Evolutionary conservation across 2,888 invertebrate genomes (phyloP).

Genomic region (Eupelmus urozonus): DNA sequence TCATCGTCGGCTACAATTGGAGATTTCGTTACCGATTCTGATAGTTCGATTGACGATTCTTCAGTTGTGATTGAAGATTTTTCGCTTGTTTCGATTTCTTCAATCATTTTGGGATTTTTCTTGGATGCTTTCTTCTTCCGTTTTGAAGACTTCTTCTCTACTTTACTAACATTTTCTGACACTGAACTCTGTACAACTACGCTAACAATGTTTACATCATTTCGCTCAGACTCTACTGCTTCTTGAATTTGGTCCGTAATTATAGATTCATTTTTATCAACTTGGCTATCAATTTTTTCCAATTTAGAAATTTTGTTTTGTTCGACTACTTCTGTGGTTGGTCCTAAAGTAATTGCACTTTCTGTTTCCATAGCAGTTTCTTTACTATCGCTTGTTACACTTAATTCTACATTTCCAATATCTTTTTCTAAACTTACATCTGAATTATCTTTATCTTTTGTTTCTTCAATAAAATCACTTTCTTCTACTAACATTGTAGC

Average conservation of each 20-base stretch:
- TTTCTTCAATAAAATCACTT: slow-evolving; percentile 3
- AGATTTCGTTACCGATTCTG: no score
- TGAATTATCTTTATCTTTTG: slow-evolving; percentile 14
- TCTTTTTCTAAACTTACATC: slow-evolving; percentile 30
- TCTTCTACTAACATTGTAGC: neutral
- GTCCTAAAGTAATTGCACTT: slow-evolving; percentile 52
- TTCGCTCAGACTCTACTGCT: slow-evolving; percentile 1
- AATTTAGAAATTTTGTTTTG: slow-evolving; percentile 21
- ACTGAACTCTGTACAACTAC: slow-evolving; percentile 9
- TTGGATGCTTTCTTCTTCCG: slow-evolving; percentile 35
- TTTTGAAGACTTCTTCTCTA: slow-evolving; percentile 18
- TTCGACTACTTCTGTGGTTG: slow-evolving; percentile 17
- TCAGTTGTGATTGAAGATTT: no score
- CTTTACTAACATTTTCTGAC: neutral
- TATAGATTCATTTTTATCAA: slow-evolving; percentile 2
- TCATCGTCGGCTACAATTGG: slow-evolving; percentile 51
- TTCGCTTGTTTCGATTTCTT: no score
- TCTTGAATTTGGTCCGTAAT: neutral
- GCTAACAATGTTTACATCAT: neutral
- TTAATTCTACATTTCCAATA: slow-evolving; percentile 12
- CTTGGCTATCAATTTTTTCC: neutral
- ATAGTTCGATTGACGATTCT: no score
- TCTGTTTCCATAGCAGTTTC: slow-evolving; percentile 6
- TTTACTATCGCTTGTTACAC: slow-evolving; percentile 13
- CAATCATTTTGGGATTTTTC: slow-evolving; percentile 14